These are phyloP conservation scores for Polymixis flavicincta DNA, from an alignment of 2,888 invertebrate genomes.

Conservation along the genomic window DNA sequence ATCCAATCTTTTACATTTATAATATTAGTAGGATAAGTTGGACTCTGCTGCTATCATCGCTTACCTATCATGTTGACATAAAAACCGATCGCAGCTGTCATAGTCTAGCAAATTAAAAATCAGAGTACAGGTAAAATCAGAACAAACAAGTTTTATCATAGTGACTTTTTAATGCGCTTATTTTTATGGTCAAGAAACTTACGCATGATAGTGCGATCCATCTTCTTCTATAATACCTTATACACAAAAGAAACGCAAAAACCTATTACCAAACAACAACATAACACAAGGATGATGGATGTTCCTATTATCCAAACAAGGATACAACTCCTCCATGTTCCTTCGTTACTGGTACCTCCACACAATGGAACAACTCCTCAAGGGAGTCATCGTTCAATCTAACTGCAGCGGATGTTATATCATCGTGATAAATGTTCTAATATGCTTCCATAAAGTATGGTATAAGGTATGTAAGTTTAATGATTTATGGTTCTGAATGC, in stretches of 20 bases:
- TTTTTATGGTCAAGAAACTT: neutral
- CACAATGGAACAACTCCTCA: slow-evolving; percentile 4
- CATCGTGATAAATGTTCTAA: slow-evolving; percentile 32
- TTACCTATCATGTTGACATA: too few relatives aligned
- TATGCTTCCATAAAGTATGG: slow-evolving; percentile 1
- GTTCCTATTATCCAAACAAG: slow-evolving; percentile 13
- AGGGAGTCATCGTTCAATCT: slow-evolving; percentile 43
- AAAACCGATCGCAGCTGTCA: too few relatives aligned
- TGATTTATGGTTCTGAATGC: slow-evolving; percentile 16
- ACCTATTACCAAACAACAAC: neutral
- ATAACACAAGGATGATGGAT: slow-evolving; percentile 24
- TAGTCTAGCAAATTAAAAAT: too few relatives aligned
- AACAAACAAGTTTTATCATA: neutral
- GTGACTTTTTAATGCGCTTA: neutral
- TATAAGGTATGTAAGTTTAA: slow-evolving; percentile 3
- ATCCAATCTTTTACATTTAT: too few relatives aligned
- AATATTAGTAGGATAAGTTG: too few relatives aligned
- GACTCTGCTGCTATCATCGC: too few relatives aligned
- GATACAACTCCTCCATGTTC: slow-evolving; percentile 6
- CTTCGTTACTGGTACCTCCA: slow-evolving; percentile 10
- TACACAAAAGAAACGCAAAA: neutral
- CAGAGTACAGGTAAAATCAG: neutral
- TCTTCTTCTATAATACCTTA: neutral
- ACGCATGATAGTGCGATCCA: neutral
- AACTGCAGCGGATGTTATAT: slow-evolving; percentile 26